Conservation (phyloP, 1,140 invertebrate genomes). For the Achatina immaculata region DNA sequence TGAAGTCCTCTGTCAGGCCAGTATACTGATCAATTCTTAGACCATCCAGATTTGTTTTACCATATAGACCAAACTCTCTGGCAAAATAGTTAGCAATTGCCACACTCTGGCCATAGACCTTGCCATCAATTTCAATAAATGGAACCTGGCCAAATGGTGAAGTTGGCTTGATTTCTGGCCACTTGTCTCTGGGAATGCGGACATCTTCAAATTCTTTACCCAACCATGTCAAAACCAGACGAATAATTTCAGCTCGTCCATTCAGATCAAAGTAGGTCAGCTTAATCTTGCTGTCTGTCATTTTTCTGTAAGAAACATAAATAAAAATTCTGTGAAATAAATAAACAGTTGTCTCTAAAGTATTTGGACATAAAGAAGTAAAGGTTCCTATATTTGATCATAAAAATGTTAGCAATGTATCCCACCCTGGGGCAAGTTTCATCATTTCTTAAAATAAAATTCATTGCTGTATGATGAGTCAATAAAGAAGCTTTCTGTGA, state of each 20-base stretch:
- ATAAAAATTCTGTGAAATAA: too few species aligned
- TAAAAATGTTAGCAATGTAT: too few species aligned
- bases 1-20: neutral
- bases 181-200: neutral
- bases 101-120: neutral
- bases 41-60: neutral
- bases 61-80: constrained; percentile 11
- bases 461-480: too few species aligned
- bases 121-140: constrained; percentile 6
- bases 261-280: neutral
- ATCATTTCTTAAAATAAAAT: too few species aligned
- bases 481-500: too few species aligned
- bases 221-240: neutral
- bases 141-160: constrained; percentile 12
- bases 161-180: constrained; percentile 5
- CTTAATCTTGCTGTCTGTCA: neutral
- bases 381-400: too few species aligned
- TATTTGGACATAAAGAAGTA: too few species aligned
- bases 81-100: neutral
- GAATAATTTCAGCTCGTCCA: neutral
- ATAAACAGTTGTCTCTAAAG: too few species aligned
- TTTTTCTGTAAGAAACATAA: too few species aligned
- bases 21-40: neutral
- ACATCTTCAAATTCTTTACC: constrained; percentile 12
- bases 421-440: too few species aligned